Base-by-base conservation (phyloP, 2,797 vertebrate genomes). In the Neostethus bicornis region DNA sequence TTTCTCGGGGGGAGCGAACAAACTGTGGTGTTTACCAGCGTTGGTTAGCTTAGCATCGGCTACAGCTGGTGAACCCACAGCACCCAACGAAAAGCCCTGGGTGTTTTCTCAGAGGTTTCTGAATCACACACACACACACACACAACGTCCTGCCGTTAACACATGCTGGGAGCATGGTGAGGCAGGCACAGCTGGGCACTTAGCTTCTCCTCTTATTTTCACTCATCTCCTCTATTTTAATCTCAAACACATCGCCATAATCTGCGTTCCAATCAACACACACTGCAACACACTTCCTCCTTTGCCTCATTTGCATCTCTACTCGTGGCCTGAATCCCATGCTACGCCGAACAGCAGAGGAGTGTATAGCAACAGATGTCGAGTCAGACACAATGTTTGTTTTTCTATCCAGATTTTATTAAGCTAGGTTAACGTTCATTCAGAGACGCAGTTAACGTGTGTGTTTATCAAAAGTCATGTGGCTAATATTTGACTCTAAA, bases 101-200 rank as follows among this genome's bases (percentile, higher is more conserved):
- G 24, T 56, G 41, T 49, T 58, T 62, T 49, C 37, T 20, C 44
- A 19, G 35, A 37, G 50, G 37, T 39, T 35, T 57, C 38, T n/a
- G 16, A 54, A 26, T 50, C 44, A 23, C 19, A 39, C 44, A 56
- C 25, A 52, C 39, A 38, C 17, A 47, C 51, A 58, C 46, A 46
- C 35, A 52, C 34, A 47, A 19, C 8, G 17, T 47, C 50, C 39
- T 64, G 46, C 64, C 67, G 61, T 65, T 53, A 42, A 62, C 69
- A 49, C 72, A 75, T 25, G 61, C 67, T 75, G 59, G 23, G 62
- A 77, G 60, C 58, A 73, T 52, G 55, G 60, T 57, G 64, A 67
- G 56, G 16, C 25, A 1, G 48, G 64, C 76, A 77, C 80, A 81
- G 80, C 75, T 74, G 62, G 72, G 63, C 39, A 31, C 34, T 35